phyloP scores from a whole-genome alignment of 2,797 vertebrate species.

The Sorex maritimensis region DNA sequence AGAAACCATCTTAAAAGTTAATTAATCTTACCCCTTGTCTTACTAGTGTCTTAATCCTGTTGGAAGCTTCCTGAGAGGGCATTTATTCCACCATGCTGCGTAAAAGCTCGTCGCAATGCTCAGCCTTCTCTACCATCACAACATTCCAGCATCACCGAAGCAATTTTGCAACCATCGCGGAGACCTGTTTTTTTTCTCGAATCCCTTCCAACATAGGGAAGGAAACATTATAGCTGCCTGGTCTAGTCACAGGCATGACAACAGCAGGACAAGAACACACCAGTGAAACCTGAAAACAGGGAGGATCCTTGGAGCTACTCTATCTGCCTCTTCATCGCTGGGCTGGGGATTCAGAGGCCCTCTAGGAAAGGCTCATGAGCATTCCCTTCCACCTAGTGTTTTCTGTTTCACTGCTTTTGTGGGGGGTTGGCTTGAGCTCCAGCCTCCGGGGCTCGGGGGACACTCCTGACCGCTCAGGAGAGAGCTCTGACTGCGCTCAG shows the following conservation, averaged over 20 bases:
- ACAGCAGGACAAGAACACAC: neutral
- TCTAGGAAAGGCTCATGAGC: too few species aligned
- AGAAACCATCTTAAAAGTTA: neutral
- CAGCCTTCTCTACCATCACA: neutral
- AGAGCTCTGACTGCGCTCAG: too few species aligned
- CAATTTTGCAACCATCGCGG: neutral
- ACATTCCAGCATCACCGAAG: slow-evolving; percentile 13
- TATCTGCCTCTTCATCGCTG: too few species aligned
- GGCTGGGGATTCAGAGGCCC: too few species aligned
- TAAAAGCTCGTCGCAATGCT: neutral
- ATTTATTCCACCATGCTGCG: slow-evolving; percentile 1
- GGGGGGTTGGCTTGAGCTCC: too few species aligned
- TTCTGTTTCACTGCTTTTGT: too few species aligned
- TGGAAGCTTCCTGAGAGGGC: neutral
- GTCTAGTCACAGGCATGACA: neutral
- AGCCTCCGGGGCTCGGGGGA: too few species aligned
- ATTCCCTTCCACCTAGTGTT: too few species aligned
- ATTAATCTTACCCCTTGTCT: neutral
- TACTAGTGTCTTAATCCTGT: neutral
- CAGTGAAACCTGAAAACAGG: too few species aligned
- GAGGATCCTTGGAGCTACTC: too few species aligned
- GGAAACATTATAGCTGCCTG: neutral
- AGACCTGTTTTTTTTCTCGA: neutral
- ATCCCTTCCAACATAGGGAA: neutral
- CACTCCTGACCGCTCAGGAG: too few species aligned